A percentile compares a stretch with the other conserved stretches of the same genome.
Conservation (phyloP, 1,140 invertebrate species). For the Cydia splendana region DNA sequence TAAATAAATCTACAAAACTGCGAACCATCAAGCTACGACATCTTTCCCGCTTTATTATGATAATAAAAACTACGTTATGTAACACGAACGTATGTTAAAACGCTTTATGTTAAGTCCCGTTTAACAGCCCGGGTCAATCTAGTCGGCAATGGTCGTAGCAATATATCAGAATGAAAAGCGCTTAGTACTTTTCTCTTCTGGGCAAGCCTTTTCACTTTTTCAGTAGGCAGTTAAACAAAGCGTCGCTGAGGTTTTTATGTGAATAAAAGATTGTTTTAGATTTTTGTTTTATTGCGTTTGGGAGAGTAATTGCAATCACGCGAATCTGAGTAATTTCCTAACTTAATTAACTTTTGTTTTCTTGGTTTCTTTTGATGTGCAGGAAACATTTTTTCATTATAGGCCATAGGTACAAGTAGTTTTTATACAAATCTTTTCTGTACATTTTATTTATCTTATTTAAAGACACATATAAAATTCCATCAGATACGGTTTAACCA, state of each 20-base stretch:
- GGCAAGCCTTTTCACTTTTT: neutral
- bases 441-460: no score
- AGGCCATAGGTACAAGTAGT: no score
- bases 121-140: neutral
- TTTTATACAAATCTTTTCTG: no score
- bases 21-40: neutral
- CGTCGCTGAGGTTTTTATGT: neutral
- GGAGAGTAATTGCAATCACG: neutral
- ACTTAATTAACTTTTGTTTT: neutral
- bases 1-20: neutral
- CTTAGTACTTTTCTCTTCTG: neutral
- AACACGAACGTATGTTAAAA: neutral
- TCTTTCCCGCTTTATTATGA: neutral
- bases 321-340: neutral
- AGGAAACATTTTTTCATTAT: no score
- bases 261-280: conserved; percentile 2
- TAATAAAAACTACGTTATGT: conserved; percentile 18
- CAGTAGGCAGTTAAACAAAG: conserved; percentile 7
- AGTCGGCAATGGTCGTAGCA: neutral
- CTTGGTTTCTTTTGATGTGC: neutral
- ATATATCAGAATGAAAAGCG: neutral
- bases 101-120: neutral
- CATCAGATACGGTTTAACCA: no score
- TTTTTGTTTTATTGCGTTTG: conserved; percentile 1
- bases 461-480: no score